Percentiles rank a stretch among this genome's conserved stretches.
Conservation (phyloP, 2,113 vertebrate genomes). For the Cromileptes altivelis region DNA sequence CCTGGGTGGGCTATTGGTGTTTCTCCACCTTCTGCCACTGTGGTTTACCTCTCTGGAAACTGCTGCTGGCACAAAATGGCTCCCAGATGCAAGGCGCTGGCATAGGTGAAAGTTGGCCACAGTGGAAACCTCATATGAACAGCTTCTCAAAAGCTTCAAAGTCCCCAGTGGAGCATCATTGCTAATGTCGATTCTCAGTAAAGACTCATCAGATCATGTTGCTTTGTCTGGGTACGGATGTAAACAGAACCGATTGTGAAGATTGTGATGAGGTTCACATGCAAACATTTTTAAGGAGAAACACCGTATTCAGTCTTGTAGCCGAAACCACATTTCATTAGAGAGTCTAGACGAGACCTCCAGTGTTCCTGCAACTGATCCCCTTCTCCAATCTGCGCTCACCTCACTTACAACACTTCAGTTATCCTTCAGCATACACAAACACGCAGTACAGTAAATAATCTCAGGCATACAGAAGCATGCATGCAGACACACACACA, state of each 20-base stretch:
- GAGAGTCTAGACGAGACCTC: constrained; percentile 80
- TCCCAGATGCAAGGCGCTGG: constrained; percentile 67
- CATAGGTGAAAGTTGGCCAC: constrained; percentile 59
- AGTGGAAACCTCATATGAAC: constrained; percentile 25
- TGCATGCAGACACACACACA: neutral
- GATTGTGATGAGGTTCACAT: constrained; percentile 4
- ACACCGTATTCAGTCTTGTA: constrained; percentile 32
- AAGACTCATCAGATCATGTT: neutral
- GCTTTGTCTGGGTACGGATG: neutral
- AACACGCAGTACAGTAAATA: constrained; percentile 21
- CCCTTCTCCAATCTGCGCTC: constrained; percentile 56
- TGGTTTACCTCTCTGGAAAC: constrained; percentile 82
- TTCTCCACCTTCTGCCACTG: constrained; percentile 78
- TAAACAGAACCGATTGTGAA: neutral
- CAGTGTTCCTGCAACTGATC: constrained; percentile 56
- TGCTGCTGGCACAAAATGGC: constrained; percentile 80
- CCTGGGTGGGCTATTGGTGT: constrained; percentile 79
- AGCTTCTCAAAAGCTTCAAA: constrained; percentile 12
- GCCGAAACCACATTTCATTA: constrained; percentile 82
- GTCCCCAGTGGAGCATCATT: neutral
- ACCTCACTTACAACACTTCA: constrained; percentile 30
- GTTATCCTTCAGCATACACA: constrained; percentile 33
- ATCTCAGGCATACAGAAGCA: constrained; percentile 13
- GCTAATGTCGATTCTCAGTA: constrained; percentile 2
- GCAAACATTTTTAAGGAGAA: neutral